Evolutionary conservation across 2,113 vertebrate species (phyloP).

Genomic region (Cyprinodon variegatus): DNA sequence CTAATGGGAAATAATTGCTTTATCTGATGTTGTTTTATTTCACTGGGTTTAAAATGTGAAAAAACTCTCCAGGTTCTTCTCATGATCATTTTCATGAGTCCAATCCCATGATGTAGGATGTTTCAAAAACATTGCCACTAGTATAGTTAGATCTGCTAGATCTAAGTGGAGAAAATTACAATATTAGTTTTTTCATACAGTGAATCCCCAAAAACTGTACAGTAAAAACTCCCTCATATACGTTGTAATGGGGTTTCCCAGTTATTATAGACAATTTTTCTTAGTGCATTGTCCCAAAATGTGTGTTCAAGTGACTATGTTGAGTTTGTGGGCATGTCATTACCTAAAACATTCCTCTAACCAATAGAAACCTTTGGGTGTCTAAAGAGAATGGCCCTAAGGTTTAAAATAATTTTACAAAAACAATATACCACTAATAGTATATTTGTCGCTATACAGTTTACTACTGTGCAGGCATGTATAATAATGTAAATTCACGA

Average conservation of each 20-base stretch:
- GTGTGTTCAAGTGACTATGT: neutral
- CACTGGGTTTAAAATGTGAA: too few relatives aligned
- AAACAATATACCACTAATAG: constrained; percentile 24
- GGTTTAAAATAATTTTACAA: constrained; percentile 18
- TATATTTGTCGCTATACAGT: constrained; percentile 53
- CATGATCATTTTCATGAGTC: neutral
- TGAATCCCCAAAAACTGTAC: constrained; percentile 14
- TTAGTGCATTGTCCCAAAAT: constrained; percentile 10
- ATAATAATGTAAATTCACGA: constrained; percentile 59
- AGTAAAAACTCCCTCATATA: constrained; percentile 13
- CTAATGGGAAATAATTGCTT: neutral
- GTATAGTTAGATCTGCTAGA: constrained; percentile 1
- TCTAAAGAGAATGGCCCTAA: constrained; percentile 5
- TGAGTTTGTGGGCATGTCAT: constrained; percentile 27
- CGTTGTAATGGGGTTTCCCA: constrained; percentile 1
- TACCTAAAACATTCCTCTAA: constrained; percentile 10
- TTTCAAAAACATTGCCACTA: neutral
- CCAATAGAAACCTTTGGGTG: constrained; percentile 10
- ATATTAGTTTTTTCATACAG: constrained; percentile 16
- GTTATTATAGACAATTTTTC: constrained; percentile 10
- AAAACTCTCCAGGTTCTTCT: neutral
- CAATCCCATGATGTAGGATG: neutral
- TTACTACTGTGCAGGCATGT: constrained; percentile 43
- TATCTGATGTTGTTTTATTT: neutral
- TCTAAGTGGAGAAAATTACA: neutral